Base-by-base conservation (phyloP, 2,888 invertebrate genomes). In the Kuschelorhynchus macadamiae region DNA sequence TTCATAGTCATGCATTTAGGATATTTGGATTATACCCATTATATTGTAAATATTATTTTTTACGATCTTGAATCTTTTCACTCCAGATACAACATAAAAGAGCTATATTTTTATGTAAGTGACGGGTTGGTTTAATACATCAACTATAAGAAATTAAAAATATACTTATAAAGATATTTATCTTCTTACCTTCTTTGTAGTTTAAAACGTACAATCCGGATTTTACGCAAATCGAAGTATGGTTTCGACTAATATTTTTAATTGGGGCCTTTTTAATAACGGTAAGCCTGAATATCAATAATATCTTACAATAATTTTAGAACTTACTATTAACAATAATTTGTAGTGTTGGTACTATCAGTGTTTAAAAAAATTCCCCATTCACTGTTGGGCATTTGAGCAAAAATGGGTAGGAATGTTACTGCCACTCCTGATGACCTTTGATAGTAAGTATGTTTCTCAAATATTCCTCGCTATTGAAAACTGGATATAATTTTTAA, bases 201-300 rank as follows among this genome's bases (percentile, higher is more conserved):
- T 96, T 97, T 81, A 96, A 96, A 85, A 96, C 94, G 1, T 98
- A 97, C 85, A 97, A 96, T 84, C 95, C 97, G 47, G 93, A 93
- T 8, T 98, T 97, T 81, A 97, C 97, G 25, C 96, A 97, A 86
- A 92, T 98, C 81, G 97, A 98, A 85, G 95, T 98, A 70, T 98
- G 97, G 96, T 96, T 98, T 82, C 87, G 98, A 75, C 94, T 97
- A 81, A 93, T 97, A 77, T 98, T 97, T 84, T 86, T 97, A 53
- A 85, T 96, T 41, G 88, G 93, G 39, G 92, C 96, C 0, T 97
- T 98, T 82, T 85, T 91, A 65, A 90, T 94, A 33, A 92, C 94
- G 76, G 97, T 97, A 88, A 92, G 92, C 88, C 46, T 33, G 4
- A 9, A 4, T 36, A 36, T 36, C 9, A 3, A 36, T 12, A 36